Evolutionary conservation across 2,113 vertebrate species (phyloP).

Genomic region (Ondatra zibethicus): DNA sequence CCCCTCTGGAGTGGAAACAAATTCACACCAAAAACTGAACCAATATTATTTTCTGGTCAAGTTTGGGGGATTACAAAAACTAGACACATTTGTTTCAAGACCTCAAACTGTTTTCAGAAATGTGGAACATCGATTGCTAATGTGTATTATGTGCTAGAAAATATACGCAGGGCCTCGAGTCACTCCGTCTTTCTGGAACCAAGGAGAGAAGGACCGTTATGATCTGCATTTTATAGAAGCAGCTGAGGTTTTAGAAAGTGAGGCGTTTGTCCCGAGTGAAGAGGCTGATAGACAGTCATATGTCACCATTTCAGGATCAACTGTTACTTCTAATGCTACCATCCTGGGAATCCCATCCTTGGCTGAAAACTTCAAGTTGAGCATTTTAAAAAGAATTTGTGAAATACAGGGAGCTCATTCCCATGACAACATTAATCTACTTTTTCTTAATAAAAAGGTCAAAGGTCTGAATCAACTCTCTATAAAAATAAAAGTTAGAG

Average conservation of each 20-base stretch:
- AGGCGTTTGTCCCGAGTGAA: neutral
- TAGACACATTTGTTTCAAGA: neutral
- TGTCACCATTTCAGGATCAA: neutral
- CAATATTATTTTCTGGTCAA: conserved; percentile 7
- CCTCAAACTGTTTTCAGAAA: neutral
- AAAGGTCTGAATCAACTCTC: neutral
- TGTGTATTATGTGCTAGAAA: neutral
- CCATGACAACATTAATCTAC: neutral
- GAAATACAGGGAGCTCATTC: neutral
- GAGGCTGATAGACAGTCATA: neutral
- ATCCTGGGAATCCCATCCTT: neutral
- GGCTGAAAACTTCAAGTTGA: neutral
- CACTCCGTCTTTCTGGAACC: too few species aligned
- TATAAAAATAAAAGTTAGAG: neutral
- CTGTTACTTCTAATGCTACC: neutral
- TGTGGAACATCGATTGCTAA: neutral
- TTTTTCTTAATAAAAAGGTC: neutral
- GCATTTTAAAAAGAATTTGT: neutral
- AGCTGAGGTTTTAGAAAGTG: neutral
- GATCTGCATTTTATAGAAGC: neutral
- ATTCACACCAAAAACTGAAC: neutral
- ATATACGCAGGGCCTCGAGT: neutral
- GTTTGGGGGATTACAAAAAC: conserved; percentile 19
- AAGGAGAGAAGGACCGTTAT: neutral
- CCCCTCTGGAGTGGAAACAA: neutral